Conservation (phyloP, 2,113 vertebrate genomes). For the Coreoperca whiteheadi region DNA sequence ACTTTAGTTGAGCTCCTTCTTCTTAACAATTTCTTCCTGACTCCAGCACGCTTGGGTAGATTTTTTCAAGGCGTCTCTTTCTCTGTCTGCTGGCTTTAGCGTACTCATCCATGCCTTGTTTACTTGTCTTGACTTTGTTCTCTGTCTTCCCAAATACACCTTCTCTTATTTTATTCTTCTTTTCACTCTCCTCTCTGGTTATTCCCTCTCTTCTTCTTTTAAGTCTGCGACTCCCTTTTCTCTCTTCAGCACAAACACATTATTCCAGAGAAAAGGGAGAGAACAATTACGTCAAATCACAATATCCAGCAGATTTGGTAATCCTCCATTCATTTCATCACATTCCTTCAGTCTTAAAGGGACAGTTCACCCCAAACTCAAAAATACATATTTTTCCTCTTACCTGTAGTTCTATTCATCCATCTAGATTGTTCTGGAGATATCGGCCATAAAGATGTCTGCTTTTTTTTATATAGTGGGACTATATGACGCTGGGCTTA, state of each 20-base stretch:
- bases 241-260: background rate
- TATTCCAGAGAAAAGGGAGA: background rate
- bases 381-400: no score
- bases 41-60: no score
- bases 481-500: no score
- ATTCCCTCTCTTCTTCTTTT: slow-evolving; percentile 3
- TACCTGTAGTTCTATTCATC: no score
- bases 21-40: slow-evolving; percentile 4
- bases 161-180: background rate
- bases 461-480: no score
- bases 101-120: slow-evolving; percentile 21
- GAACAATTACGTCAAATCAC: slow-evolving; percentile 29
- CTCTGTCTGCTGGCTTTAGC: slow-evolving; percentile 20
- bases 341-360: background rate
- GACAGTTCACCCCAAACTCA: no score
- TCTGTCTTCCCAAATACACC: slow-evolving; percentile 10
- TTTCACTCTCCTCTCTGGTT: background rate
- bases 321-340: background rate
- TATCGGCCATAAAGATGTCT: no score
- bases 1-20: background rate
- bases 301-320: slow-evolving; percentile 1
- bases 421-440: no score
- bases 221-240: background rate
- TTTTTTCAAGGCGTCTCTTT: background rate
- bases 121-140: slow-evolving; percentile 19